Evolutionary conservation across 92 coral and sea anemone species (phyloP).

Genomic region (Scolanthus callimorphus): DNA sequence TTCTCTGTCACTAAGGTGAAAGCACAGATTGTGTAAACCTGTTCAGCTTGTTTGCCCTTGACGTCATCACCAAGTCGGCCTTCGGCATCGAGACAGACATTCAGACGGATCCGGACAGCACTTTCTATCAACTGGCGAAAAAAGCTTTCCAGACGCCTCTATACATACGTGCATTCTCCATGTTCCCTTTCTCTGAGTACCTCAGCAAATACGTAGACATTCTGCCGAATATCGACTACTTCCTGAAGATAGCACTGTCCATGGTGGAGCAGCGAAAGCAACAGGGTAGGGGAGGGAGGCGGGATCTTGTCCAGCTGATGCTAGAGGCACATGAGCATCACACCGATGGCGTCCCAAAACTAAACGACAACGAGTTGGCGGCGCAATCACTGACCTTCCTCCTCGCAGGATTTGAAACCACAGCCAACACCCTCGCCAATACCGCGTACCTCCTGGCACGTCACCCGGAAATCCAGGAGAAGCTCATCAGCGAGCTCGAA

Average conservation of each 20-base stretch:
- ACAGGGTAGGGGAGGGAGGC: constrained; percentile 22
- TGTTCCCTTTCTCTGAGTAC: constrained; percentile 56
- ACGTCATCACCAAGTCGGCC: constrained; percentile 46
- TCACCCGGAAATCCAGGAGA: constrained; percentile 59
- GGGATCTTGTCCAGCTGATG: constrained; percentile 74
- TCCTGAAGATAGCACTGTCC: constrained; percentile 33
- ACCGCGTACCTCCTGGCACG: constrained; percentile 56
- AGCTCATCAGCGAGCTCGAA: constrained; percentile 51
- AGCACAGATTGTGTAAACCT: constrained; percentile 22
- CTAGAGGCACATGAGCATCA: constrained; percentile 45
- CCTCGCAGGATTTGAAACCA: constrained; percentile 74
- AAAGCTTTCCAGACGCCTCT: constrained; percentile 31
- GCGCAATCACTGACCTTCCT: constrained; percentile 66
- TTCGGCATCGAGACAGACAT: constrained; percentile 38
- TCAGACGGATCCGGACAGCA: constrained; percentile 41
- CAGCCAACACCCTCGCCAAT: constrained; percentile 54
- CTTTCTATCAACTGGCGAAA: constrained; percentile 17
- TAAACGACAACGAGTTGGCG: constrained; percentile 71
- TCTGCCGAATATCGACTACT: constrained; percentile 42
- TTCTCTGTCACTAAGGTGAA: constrained; percentile 15
- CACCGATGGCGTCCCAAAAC: constrained; percentile 19
- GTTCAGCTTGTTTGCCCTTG: constrained; percentile 45
- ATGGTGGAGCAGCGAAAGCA: constrained; percentile 43
- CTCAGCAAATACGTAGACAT: constrained; percentile 33
- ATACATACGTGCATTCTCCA: constrained; percentile 33